Conservation (phyloP, 2,888 invertebrate species). For the Adela reaumurella region DNA sequence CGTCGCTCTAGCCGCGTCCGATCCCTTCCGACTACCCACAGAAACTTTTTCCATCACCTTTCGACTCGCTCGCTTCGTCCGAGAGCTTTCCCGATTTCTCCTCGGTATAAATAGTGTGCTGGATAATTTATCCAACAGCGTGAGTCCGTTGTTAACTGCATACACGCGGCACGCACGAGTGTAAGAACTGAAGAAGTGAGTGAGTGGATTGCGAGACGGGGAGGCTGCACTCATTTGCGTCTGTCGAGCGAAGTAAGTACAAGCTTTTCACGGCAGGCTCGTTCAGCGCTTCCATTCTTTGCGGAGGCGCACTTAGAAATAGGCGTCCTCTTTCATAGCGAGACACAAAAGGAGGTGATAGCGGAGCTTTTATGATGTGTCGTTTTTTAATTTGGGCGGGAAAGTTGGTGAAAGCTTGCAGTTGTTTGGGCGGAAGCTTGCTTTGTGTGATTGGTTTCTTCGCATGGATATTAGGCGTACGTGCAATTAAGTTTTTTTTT, state of each 20-base stretch:
- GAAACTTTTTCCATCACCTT: neutral
- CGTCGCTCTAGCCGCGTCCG: neutral
- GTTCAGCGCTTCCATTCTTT: neutral
- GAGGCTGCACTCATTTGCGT: slow-evolving; percentile 33
- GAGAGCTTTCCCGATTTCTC: neutral
- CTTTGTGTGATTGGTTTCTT: too few relatives aligned
- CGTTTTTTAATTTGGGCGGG: neutral
- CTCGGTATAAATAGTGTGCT: too few relatives aligned
- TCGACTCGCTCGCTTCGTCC: neutral
- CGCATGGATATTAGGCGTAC: too few relatives aligned
- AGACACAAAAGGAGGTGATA: neutral
- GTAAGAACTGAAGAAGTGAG: neutral
- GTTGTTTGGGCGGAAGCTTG: too few relatives aligned
- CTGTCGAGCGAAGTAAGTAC: slow-evolving; percentile 22
- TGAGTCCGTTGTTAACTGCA: too few relatives aligned
- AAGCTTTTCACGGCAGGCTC: neutral
- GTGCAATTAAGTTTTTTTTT: too few relatives aligned
- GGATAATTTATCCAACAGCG: too few relatives aligned
- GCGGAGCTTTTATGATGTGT: neutral
- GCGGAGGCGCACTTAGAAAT: neutral
- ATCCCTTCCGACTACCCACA: neutral
- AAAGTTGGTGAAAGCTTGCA: too few relatives aligned
- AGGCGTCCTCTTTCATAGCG: neutral
- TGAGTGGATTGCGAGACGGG: neutral
- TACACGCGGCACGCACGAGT: too few relatives aligned